A percentile compares a stretch with the other conserved stretches of the same genome.
Conservation (phyloP, 2,113 vertebrate genomes). For the Spizaetus ornatus region DNA sequence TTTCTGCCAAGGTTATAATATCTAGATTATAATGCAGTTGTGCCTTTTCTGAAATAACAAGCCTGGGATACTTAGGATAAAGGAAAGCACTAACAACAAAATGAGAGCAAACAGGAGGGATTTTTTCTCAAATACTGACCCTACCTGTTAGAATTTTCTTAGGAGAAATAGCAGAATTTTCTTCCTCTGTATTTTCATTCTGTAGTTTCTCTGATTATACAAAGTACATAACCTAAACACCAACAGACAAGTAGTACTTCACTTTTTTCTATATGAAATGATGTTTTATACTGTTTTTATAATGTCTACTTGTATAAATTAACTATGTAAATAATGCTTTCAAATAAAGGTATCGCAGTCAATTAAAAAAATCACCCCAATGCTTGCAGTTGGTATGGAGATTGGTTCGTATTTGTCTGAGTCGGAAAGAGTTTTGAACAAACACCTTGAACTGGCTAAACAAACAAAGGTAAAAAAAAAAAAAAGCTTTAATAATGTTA, state of each 20-base stretch:
- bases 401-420: conserved; percentile 66
- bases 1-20: neutral
- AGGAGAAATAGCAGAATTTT: neutral
- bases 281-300: neutral
- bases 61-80: neutral
- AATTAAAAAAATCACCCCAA: conserved; percentile 63
- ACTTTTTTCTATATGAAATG: neutral
- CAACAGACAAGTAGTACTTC: neutral
- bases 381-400: conserved; percentile 65
- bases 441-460: conserved; percentile 75
- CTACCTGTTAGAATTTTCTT: neutral
- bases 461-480: conserved; percentile 80
- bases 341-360: conserved; percentile 71
- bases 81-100: neutral
- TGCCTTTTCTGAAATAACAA: neutral
- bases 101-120: neutral
- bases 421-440: conserved; percentile 71
- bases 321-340: conserved; percentile 10
- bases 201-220: neutral
- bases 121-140: neutral
- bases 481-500: neutral
- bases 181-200: neutral
- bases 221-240: neutral
- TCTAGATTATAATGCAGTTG: neutral
- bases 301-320: neutral